phyloP scores from a whole-genome alignment of 2,888 invertebrate genomes.

The Nycteola revayana region DNA sequence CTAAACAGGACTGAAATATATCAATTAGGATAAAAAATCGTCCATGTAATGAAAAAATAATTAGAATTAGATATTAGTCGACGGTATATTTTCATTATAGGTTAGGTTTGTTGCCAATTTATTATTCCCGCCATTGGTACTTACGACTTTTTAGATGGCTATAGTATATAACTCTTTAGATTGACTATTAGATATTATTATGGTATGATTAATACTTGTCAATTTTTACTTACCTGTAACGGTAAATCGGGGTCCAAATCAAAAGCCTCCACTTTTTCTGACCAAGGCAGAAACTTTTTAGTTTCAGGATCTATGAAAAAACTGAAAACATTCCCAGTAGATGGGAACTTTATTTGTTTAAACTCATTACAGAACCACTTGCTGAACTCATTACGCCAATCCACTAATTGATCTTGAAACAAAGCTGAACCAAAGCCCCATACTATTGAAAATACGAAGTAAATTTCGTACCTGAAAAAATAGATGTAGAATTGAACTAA shows the following conservation, averaged over 20 bases:
- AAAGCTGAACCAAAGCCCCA: slow-evolving; percentile 97
- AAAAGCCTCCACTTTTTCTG: slow-evolving; percentile 88
- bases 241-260: slow-evolving; percentile 94
- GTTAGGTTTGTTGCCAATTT: too few relatives aligned
- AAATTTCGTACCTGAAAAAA: slow-evolving; percentile 88
- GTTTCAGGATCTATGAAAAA: slow-evolving; percentile 94
- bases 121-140: too few relatives aligned
- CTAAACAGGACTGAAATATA: slow-evolving; percentile 87
- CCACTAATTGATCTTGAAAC: slow-evolving; percentile 94
- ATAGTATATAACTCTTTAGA: too few relatives aligned
- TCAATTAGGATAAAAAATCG: too few relatives aligned
- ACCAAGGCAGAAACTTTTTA: slow-evolving; percentile 94
- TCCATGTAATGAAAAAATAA: too few relatives aligned
- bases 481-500: too few relatives aligned
- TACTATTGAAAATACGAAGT: slow-evolving; percentile 93
- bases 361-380: slow-evolving; percentile 98
- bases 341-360: slow-evolving; percentile 94
- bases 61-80: too few relatives aligned
- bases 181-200: too few relatives aligned
- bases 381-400: slow-evolving; percentile 96
- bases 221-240: slow-evolving; percentile 86
- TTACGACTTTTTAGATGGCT: too few relatives aligned
- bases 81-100: too few relatives aligned
- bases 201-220: too few relatives aligned
- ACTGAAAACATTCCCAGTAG: slow-evolving; percentile 91